phyloP scores from a whole-genome alignment of 2,113 vertebrate genomes.

The Neotoma lepida region DNA sequence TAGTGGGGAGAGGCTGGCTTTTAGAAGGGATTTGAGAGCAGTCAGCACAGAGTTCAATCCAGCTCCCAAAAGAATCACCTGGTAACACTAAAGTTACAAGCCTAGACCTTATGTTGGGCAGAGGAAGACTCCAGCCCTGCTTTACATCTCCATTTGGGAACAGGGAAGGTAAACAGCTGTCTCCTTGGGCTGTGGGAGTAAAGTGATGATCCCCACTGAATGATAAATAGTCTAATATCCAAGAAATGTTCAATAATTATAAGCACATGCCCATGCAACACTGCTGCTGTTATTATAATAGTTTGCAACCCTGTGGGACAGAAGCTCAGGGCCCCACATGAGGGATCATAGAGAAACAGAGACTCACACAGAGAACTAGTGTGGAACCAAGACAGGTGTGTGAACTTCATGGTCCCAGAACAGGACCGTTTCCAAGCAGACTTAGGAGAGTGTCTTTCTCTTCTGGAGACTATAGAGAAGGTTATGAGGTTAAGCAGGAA shows the following conservation, averaged over 20 bases:
- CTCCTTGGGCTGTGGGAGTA: no score
- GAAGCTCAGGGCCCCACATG: neutral
- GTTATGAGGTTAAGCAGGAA: neutral
- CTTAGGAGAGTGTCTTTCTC: neutral
- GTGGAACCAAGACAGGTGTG: no score
- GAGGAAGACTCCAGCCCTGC: no score
- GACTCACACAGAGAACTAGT: neutral
- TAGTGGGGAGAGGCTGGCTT: neutral
- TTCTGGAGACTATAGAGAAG: neutral
- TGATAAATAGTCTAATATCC: neutral
- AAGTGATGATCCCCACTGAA: no score
- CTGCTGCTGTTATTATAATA: neutral
- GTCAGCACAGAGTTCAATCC: neutral
- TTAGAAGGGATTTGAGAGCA: neutral
- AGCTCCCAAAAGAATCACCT: neutral
- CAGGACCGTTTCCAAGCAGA: no score
- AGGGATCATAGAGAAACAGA: neutral
- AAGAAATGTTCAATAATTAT: neutral
- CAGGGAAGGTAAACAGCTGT: no score
- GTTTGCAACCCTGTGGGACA: neutral
- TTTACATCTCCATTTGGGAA: no score
- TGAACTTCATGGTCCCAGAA: no score
- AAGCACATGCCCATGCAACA: neutral
- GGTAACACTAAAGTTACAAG: neutral
- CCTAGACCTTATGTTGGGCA: neutral